Base-by-base conservation (phyloP, 2,888 invertebrate genomes). In the Drosophila tripunctata region DNA sequence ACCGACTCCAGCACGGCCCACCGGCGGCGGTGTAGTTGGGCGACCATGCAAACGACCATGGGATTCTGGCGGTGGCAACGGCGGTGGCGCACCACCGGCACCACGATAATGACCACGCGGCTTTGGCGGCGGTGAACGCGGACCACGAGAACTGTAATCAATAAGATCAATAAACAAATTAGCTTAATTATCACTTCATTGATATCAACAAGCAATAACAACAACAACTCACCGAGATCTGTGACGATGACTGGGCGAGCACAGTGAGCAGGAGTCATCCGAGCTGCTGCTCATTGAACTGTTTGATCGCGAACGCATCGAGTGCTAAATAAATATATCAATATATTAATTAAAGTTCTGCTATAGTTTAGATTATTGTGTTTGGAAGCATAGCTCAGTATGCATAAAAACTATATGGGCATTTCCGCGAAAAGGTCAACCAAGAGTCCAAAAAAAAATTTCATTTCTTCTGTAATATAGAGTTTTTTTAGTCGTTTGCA, bases 231-330 rank as follows among this genome's bases (percentile, higher is more conserved):
- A 91, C 91, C 91, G 89, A 68, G 91, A 91, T 82, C 90, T 89
- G 61, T 85, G 90, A 56, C 87, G 89, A 80, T 90, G 90, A 92
- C 89, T 93, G 4, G 95, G 95, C 0, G 96, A 96, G 88, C 96
- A 96, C 1, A 96, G 95, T 0, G 96, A 96, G 87, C 96, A 96
- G 0, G 96, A 96, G 86, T 96, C 95, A 83, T 96, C 96, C 0
- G 96, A 96, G 88, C 96, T 96, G 76, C 95, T 96, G 92, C 96
- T 96, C 43, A 94, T 93, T 0, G 96, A 95, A 31, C 96, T 96
- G 1, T 94, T 94, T 0, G 95, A 94, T 0, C 94, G 94, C n/a
- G 95, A 95, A 0, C 95, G 93, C 86, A 92, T 92, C 51, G 90
- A 87, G 65, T 86, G 87, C 89, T 90, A 47, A 0, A 56, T 10